Conservation (phyloP, 2,888 invertebrate species). For the Ophion costatus region DNA sequence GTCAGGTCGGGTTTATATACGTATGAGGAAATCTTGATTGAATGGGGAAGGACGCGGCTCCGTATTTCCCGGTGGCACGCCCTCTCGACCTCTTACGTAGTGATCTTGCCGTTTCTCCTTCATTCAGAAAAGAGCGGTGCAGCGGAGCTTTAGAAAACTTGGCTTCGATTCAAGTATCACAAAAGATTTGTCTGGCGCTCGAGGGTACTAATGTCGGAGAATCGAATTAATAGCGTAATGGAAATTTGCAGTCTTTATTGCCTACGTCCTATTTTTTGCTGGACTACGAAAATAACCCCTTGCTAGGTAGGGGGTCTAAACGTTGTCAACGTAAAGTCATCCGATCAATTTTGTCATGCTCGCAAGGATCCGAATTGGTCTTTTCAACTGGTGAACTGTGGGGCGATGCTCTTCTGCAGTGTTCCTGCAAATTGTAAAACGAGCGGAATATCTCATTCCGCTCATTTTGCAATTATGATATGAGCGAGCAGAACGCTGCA, state of each 20-base stretch:
- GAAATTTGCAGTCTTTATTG: too few relatives aligned
- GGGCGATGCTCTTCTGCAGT: not conserved
- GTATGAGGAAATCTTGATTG: slow-evolving; percentile 29
- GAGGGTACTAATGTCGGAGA: too few relatives aligned
- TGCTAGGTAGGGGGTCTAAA: too few relatives aligned
- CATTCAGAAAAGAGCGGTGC: slow-evolving; percentile 9
- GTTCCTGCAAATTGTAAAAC: not conserved
- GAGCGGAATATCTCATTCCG: too few relatives aligned
- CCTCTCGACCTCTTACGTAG: slow-evolving; percentile 41
- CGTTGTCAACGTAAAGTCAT: too few relatives aligned
- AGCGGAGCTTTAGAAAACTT: slow-evolving; percentile 7
- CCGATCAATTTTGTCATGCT: too few relatives aligned
- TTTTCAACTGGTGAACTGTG: not conserved
- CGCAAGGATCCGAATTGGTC: not conserved
- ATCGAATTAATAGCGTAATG: too few relatives aligned
- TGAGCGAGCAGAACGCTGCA: too few relatives aligned
- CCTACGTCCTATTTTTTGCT: too few relatives aligned
- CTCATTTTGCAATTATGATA: too few relatives aligned
- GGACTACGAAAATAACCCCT: too few relatives aligned
- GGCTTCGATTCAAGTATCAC: slow-evolving; percentile 5
- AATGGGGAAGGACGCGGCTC: slow-evolving; percentile 25
- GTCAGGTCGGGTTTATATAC: not conserved
- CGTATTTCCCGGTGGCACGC: slow-evolving; percentile 23
- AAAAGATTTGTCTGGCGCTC: not conserved
- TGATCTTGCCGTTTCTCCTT: slow-evolving; percentile 10